phyloP scores from a whole-genome alignment of 2,888 invertebrate genomes.

The Odontocerum albicorne region DNA sequence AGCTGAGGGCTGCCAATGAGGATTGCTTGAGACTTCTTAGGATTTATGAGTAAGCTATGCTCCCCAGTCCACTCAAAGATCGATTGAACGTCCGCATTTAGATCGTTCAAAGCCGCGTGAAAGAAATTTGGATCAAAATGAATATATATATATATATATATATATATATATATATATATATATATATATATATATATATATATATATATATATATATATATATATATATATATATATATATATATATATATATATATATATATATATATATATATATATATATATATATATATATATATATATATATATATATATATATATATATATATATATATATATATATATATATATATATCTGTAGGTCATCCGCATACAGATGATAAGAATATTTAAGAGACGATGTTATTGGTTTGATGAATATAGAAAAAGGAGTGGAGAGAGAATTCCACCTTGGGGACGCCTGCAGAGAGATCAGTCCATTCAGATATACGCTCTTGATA shows the following conservation, averaged over 20 bases:
- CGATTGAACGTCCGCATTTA: too few relatives aligned
- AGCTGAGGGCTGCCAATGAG: too few relatives aligned
- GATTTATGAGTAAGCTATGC: too few relatives aligned
- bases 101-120: neutral
- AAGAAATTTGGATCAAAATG: neutral
- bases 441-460: too few relatives aligned
- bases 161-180: neutral
- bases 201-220: neutral
- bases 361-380: too few relatives aligned
- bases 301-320: neutral
- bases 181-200: neutral
- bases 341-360: neutral
- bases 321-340: neutral
- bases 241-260: neutral
- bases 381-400: too few relatives aligned
- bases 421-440: too few relatives aligned
- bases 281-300: neutral
- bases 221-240: neutral
- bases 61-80: too few relatives aligned
- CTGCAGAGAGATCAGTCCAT: too few relatives aligned
- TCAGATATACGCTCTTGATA: too few relatives aligned
- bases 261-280: neutral
- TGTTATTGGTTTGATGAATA: too few relatives aligned
- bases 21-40: too few relatives aligned
- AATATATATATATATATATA: neutral